phyloP scores from a whole-genome alignment of 2,888 invertebrate species.

The Ctena decussata region DNA sequence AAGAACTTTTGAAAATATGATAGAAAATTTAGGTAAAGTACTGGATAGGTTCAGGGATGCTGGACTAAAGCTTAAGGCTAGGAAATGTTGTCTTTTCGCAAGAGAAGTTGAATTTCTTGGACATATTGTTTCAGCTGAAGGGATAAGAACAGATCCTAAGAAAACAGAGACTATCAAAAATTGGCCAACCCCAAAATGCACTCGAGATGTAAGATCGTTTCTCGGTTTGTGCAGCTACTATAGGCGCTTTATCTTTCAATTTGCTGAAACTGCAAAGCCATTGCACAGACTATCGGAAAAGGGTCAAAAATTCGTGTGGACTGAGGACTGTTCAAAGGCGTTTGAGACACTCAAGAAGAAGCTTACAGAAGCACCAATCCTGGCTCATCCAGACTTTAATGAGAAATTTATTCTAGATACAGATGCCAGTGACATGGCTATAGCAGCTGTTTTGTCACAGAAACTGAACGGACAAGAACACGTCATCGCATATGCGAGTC shows the following conservation, averaged over 20 bases:
- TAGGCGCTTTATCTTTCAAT: constrained; percentile 30
- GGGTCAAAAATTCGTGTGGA: constrained; percentile 33
- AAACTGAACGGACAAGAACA: background rate
- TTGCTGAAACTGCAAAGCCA: constrained; percentile 25
- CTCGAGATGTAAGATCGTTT: constrained; percentile 37
- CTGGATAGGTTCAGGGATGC: constrained; percentile 36
- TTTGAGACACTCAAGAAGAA: constrained; percentile 9
- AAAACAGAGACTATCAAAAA: constrained; percentile 21
- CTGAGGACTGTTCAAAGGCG: constrained; percentile 27
- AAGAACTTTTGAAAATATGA: constrained; percentile 7
- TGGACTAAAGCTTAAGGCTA: constrained; percentile 34
- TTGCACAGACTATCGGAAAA: constrained; percentile 33
- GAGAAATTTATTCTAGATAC: background rate
- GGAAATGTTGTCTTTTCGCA: constrained; percentile 33
- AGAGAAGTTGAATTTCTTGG: background rate
- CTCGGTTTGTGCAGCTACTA: constrained; percentile 47
- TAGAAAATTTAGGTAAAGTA: constrained; percentile 24
- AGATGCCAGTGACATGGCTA: background rate
- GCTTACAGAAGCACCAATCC: background rate
- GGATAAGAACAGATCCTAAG: constrained; percentile 26
- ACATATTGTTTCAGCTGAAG: background rate
- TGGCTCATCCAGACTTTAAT: background rate
- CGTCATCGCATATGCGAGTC: background rate
- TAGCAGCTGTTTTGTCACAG: background rate
- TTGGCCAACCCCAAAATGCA: constrained; percentile 35